Evolutionary conservation across 2,113 vertebrate species (phyloP).

Genomic region (Gorsachius goisagi): DNA sequence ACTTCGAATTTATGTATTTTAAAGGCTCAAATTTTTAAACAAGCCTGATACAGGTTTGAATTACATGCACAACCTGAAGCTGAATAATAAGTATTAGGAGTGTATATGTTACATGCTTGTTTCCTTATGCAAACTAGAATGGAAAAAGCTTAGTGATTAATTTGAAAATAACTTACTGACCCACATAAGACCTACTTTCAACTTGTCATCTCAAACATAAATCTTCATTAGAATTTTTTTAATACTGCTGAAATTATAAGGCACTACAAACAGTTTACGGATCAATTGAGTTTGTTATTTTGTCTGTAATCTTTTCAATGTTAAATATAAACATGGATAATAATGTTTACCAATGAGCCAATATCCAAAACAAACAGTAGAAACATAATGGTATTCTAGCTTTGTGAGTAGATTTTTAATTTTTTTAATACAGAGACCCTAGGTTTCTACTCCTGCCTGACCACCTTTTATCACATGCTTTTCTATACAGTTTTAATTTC

Average conservation of each 20-base stretch:
- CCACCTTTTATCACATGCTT: neutral
- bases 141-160: neutral
- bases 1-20: rapidly evolving
- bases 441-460: neutral
- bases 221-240: neutral
- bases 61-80: neutral
- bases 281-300: neutral
- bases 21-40: neutral
- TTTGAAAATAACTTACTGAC: neutral
- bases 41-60: neutral
- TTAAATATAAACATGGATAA: neutral
- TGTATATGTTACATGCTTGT: neutral
- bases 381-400: neutral
- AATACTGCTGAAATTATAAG: neutral
- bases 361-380: neutral
- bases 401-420: neutral
- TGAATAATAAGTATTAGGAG: neutral
- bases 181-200: neutral
- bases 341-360: neutral
- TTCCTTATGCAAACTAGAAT: neutral
- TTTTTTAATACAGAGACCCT: neutral
- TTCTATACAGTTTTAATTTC: neutral
- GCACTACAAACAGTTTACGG: neutral
- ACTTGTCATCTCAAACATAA: neutral
- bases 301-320: neutral